Percentiles rank a stretch among this genome's conserved stretches.
Conservation (phyloP, 2,888 invertebrate genomes). For the Digitonthophagus gazella region DNA sequence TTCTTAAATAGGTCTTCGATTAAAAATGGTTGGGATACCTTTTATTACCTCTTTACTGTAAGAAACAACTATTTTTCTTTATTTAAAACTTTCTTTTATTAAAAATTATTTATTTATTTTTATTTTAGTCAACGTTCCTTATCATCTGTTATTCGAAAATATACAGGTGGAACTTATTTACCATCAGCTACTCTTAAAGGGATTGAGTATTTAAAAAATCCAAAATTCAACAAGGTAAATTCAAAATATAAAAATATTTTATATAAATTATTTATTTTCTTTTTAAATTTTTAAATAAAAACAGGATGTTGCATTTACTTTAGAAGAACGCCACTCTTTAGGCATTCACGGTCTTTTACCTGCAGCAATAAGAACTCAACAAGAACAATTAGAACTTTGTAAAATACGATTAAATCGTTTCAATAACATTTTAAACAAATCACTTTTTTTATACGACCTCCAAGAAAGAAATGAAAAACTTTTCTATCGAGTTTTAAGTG, state of each 20-base stretch:
- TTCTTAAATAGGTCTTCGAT: no score
- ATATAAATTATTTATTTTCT: no score
- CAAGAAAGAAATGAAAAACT: constrained; percentile 94
- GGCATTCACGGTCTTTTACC: constrained; percentile 96
- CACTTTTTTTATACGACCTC: constrained; percentile 88
- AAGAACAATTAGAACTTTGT: constrained; percentile 83
- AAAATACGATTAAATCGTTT: constrained; percentile 79
- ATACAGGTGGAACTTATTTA: neutral
- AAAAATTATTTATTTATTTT: no score
- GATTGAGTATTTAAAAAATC: neutral
- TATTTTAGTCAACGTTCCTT: neutral
- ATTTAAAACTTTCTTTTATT: no score
- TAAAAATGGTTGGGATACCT: no score
- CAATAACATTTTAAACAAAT: constrained; percentile 61
- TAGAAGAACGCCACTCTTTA: constrained; percentile 89
- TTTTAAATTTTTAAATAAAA: no score
- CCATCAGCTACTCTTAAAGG: neutral
- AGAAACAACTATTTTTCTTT: no score
- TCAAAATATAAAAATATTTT: no score
- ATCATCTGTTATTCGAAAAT: neutral
- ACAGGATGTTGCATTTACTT: constrained; percentile 96
- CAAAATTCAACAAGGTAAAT: neutral
- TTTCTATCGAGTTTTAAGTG: constrained; percentile 86
- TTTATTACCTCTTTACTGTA: no score
- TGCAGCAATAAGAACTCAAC: constrained; percentile 82